Evolutionary conservation across 2,113 vertebrate genomes (phyloP), one percentile per base, ranked within the genome.

Genomic region (Paedocypris sp.): DNA sequence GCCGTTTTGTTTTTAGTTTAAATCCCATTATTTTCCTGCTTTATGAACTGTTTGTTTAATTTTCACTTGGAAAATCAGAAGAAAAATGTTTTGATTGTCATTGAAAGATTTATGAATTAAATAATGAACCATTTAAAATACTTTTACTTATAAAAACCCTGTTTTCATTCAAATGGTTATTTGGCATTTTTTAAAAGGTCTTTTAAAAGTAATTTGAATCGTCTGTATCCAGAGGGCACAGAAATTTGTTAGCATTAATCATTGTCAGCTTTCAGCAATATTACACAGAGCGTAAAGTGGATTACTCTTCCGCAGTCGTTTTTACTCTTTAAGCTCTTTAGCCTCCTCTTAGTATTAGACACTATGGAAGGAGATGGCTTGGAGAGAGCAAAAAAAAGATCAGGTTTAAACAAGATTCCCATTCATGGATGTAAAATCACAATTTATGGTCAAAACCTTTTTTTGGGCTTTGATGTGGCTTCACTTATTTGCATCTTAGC

Each of bases 221-320:
- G n/a, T n/a, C n/a, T n/a, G n/a, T n/a, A n/a, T n/a, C n/a, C 15
- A 38, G 13, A 4, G 26, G 13, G 32, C 23, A 13, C n/a, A n/a
- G n/a, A 22, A 62, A 16, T 4, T n/a, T 13, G 61, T 38, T 43
- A 31, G 66, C 69, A 58, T 60, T 63, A 60, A 64, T 62, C 51
- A 57, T 36, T 64, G 61, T 66, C 57, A 45, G 43, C 54, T 62
- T 61, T 61, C 33, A 50, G 67, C 29, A 23, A 50, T 66, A 62
- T 63, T 63, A 65, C 67, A 76, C 39, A 49, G 20, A 56, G 62
- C 45, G 25, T 36, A 70, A 69, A 72, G 54, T 63, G 70, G 70
- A 77, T 71, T 73, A 69, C 58, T 66, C 31, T 69, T 70, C 42
- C 28, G 50, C 11, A 25, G 54, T 32, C 38, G 39, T 66, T 72